These are phyloP conservation scores for Archegozetes longisetosus DNA, from an alignment of 1,140 invertebrate genomes.

Conservation along the genomic window DNA sequence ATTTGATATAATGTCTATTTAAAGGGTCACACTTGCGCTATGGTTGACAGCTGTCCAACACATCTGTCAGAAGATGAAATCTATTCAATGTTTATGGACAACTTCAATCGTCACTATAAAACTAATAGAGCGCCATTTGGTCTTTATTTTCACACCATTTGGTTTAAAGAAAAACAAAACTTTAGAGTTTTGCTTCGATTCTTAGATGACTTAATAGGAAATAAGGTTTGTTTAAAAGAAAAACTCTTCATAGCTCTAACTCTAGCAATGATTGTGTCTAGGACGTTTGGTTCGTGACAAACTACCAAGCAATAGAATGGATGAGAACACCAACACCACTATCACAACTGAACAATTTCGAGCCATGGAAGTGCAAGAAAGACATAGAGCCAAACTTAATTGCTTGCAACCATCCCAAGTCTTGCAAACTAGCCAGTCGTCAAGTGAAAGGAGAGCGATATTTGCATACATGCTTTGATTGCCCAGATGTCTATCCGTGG, in stretches of 20 bases:
- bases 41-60: slow-evolving; percentile 28
- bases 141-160: slow-evolving; percentile 84
- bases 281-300: slow-evolving; percentile 87
- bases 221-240: slow-evolving; percentile 23
- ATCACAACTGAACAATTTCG: slow-evolving; percentile 70
- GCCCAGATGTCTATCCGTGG: slow-evolving; percentile 88
- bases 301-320: slow-evolving; percentile 88
- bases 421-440: slow-evolving; percentile 75
- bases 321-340: slow-evolving; percentile 77
- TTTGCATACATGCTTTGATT: slow-evolving; percentile 77
- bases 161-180: slow-evolving; percentile 84
- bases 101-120: slow-evolving; percentile 76
- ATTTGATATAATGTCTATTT: slow-evolving; percentile 67
- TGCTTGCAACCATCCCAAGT: slow-evolving; percentile 70
- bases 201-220: slow-evolving; percentile 71
- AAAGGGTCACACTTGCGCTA: slow-evolving; percentile 58
- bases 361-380: slow-evolving; percentile 76
- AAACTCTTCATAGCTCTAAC: not conserved
- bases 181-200: slow-evolving; percentile 82
- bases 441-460: slow-evolving; percentile 82
- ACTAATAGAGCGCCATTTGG: slow-evolving; percentile 84
- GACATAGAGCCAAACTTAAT: slow-evolving; percentile 46
- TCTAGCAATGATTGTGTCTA: slow-evolving; percentile 30
- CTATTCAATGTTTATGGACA: slow-evolving; percentile 27
- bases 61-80: slow-evolving; percentile 26